Conservation (phyloP, 2,797 vertebrate species). For the Margarornis squamiger region DNA sequence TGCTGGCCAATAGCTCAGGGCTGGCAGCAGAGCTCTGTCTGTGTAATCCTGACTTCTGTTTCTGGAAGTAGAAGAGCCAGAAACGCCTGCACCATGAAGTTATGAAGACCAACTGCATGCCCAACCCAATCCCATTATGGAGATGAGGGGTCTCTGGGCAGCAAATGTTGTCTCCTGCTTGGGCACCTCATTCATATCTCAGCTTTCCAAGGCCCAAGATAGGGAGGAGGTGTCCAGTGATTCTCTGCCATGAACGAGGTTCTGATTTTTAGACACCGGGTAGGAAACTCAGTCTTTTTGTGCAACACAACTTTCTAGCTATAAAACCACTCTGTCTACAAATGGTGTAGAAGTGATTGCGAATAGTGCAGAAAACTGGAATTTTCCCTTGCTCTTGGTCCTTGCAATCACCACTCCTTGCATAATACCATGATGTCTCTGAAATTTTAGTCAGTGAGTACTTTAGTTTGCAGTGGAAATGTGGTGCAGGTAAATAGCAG, state of each 20-base stretch:
- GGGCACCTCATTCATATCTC: not conserved
- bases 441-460: not conserved
- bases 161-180: not conserved
- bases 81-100: not conserved
- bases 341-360: not conserved
- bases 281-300: not conserved
- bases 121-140: not conserved
- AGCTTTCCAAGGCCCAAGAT: not conserved
- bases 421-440: not conserved
- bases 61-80: not conserved
- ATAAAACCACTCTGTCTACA: not conserved
- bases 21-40: not conserved
- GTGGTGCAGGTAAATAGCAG: not conserved
- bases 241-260: not conserved
- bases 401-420: not conserved
- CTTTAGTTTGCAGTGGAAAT: not conserved
- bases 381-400: not conserved
- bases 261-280: not conserved
- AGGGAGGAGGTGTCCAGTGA: not conserved
- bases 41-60: not conserved
- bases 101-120: not conserved
- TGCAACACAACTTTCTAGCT: not conserved
- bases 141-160: not conserved
- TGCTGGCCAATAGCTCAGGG: not conserved
- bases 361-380: not conserved